phyloP scores from a whole-genome alignment of 2,797 vertebrate genomes.

The Parambassis ranga region DNA sequence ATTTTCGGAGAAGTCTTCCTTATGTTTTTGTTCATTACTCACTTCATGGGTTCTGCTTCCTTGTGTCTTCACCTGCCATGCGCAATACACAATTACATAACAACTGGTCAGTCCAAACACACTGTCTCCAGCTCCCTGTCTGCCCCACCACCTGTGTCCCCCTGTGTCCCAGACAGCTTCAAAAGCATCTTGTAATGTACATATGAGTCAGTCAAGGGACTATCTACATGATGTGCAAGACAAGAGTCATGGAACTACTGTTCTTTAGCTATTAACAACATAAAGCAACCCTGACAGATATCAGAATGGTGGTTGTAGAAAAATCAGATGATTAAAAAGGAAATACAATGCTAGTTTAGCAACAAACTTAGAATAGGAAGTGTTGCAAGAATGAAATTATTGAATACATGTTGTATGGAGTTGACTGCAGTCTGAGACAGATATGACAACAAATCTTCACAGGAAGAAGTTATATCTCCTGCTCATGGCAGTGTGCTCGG shows the following conservation, averaged over 20 bases:
- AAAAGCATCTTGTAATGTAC: slow-evolving; percentile 20
- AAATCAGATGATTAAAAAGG: background rate
- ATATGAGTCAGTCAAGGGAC: slow-evolving; percentile 21
- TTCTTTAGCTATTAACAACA: background rate
- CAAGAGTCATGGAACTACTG: background rate
- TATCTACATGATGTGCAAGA: slow-evolving; percentile 8
- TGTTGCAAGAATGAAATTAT: too few relatives aligned
- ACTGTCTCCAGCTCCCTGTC: slow-evolving; percentile 50
- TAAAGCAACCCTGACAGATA: background rate
- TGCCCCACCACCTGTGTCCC: slow-evolving; percentile 44
- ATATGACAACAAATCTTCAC: too few relatives aligned
- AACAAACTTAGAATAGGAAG: background rate
- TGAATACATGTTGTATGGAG: too few relatives aligned
- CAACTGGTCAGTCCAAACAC: slow-evolving; percentile 32
- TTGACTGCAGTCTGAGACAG: too few relatives aligned
- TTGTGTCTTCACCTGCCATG: slow-evolving; percentile 27
- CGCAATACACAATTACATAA: slow-evolving; percentile 41
- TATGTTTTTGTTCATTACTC: slow-evolving; percentile 48
- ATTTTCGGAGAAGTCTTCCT: slow-evolving; percentile 14
- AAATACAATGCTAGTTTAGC: background rate
- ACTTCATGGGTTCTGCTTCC: slow-evolving; percentile 51
- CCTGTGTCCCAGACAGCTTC: slow-evolving; percentile 23
- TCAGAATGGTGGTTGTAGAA: background rate
- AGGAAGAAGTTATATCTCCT: too few relatives aligned
- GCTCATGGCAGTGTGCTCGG: too few relatives aligned